Percentiles rank a stretch among this genome's conserved stretches.
These are phyloP conservation scores for Atractosteus spatula DNA, from an alignment of 2,113 vertebrate genomes.

Conservation along the genomic window DNA sequence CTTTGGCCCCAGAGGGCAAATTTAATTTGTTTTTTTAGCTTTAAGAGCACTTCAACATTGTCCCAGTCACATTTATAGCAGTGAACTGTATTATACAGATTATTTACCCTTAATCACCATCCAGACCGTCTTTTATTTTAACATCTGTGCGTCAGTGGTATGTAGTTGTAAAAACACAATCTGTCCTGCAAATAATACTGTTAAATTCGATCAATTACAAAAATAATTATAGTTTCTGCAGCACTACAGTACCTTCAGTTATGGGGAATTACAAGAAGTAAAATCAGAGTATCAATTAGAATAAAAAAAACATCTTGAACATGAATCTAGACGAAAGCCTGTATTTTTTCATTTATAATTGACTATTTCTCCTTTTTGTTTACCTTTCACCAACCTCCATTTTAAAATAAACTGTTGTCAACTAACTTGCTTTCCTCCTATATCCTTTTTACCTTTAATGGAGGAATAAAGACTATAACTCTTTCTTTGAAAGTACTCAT, in stretches of 20 bases:
- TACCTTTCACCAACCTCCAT: too few species aligned
- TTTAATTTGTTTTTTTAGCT: background rate
- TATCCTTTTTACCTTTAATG: too few species aligned
- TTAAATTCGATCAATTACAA: constrained; percentile 65
- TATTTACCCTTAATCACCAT: constrained; percentile 46
- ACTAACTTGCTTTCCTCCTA: too few species aligned
- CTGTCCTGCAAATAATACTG: constrained; percentile 63
- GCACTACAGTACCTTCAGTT: background rate
- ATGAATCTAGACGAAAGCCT: too few species aligned
- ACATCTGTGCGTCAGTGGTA: constrained; percentile 61
- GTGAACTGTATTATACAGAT: constrained; percentile 26
- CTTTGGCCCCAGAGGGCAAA: background rate
- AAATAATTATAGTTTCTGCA: constrained; percentile 17
- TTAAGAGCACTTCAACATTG: constrained; percentile 4
- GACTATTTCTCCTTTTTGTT: too few species aligned
- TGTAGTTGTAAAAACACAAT: constrained; percentile 55
- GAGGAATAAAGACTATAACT: too few species aligned
- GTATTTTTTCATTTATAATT: too few species aligned
- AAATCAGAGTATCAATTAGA: too few species aligned
- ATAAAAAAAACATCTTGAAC: too few species aligned
- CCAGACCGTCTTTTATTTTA: constrained; percentile 41
- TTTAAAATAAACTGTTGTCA: too few species aligned
- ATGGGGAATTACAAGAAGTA: too few species aligned
- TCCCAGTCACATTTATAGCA: constrained; percentile 5
- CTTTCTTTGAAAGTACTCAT: too few species aligned